A percentile compares a stretch with the other conserved stretches of the same genome.
Conservation (phyloP, 2,113 vertebrate genomes). For the Cryptotis parvus region DNA sequence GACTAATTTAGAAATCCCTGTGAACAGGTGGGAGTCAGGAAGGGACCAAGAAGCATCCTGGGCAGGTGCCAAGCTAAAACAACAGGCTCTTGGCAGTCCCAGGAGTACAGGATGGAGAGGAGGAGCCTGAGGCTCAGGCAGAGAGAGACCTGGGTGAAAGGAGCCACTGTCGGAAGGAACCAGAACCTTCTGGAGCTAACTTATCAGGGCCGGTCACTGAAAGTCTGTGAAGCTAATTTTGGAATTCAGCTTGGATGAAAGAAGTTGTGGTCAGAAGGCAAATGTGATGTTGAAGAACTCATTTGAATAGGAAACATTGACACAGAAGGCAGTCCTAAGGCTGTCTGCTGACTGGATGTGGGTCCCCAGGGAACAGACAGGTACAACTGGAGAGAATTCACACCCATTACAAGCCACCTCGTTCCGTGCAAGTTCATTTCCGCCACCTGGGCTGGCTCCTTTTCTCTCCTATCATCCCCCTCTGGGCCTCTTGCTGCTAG, state of each 20-base stretch:
- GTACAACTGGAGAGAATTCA: background rate
- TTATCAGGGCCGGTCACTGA: background rate
- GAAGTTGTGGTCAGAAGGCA: background rate
- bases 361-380: background rate
- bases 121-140: background rate
- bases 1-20: conserved; percentile 72
- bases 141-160: background rate
- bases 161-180: background rate
- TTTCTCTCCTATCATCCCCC: background rate
- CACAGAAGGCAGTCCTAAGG: background rate
- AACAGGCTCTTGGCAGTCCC: conserved; percentile 34
- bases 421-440: background rate
- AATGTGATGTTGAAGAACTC: background rate
- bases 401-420: background rate
- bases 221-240: conserved; percentile 11
- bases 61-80: conserved; percentile 58
- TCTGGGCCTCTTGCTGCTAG: background rate
- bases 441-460: background rate
- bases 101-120: background rate
- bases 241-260: background rate
- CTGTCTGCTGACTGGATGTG: background rate
- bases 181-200: background rate
- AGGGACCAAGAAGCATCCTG: conserved; percentile 53
- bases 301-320: background rate
- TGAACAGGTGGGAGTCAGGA: conserved; percentile 73